Percentiles rank a stretch among this genome's conserved stretches.
Evolutionary conservation across 2,113 vertebrate genomes (phyloP).

Genomic region (Megaceryle maxima): DNA sequence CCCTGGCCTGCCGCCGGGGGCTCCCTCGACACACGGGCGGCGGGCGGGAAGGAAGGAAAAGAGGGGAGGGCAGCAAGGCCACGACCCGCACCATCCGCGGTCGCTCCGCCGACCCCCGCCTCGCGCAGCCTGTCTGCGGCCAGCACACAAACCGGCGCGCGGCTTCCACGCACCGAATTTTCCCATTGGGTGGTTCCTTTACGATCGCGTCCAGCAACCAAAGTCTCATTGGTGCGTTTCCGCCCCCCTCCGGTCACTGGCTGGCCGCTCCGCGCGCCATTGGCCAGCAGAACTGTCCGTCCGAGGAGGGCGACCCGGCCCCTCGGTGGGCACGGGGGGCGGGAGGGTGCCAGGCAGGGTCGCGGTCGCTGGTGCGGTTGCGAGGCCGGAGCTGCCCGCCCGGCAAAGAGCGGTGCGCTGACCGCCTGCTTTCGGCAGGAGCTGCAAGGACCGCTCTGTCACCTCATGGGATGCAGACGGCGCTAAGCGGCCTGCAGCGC

Average conservation of each 20-base stretch:
- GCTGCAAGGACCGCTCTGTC: accelerated
- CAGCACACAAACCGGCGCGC: background rate
- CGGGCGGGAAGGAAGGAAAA: too few relatives aligned
- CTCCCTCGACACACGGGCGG: background rate
- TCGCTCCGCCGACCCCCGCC: background rate
- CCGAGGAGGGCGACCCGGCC: background rate
- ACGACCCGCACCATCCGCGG: background rate
- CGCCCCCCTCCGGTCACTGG: background rate
- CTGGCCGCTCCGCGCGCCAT: background rate
- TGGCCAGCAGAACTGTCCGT: background rate
- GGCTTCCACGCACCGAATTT: background rate
- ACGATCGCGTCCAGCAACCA: background rate
- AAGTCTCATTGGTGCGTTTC: background rate
- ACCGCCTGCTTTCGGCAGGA: background rate
- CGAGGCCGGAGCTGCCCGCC: background rate
- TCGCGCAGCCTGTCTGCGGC: background rate
- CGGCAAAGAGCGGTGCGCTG: background rate
- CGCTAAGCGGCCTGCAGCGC: background rate
- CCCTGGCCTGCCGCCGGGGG: background rate
- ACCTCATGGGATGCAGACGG: background rate
- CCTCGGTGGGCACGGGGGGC: background rate
- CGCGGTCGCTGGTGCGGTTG: too few relatives aligned
- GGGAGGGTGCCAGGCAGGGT: background rate
- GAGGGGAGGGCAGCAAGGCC: too few relatives aligned
- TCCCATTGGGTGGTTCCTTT: background rate